Percentiles rank a stretch among this genome's conserved stretches.
phyloP scores from a whole-genome alignment of 2,888 invertebrate genomes.

The Bedellia somnulentella region DNA sequence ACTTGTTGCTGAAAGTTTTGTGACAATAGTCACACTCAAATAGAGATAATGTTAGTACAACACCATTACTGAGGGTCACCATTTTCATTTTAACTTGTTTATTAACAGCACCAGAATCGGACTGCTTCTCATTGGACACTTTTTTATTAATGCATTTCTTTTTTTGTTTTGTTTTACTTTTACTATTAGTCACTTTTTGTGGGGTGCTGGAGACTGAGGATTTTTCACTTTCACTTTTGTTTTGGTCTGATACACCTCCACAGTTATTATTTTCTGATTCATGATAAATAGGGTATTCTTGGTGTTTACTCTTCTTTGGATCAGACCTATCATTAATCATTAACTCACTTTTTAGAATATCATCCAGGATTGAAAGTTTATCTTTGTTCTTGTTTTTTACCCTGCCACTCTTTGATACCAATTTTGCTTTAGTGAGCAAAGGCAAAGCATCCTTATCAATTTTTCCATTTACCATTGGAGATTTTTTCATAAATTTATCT shows the following conservation, averaged over 20 bases:
- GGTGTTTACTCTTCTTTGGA: slow-evolving; percentile 5
- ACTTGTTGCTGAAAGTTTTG: slow-evolving; percentile 65
- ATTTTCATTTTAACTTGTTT: background rate
- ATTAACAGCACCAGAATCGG: background rate
- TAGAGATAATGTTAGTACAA: slow-evolving; percentile 16
- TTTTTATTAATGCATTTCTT: background rate
- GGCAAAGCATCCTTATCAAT: slow-evolving; percentile 7
- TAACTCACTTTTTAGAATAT: slow-evolving; percentile 36
- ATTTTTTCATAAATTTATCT: slow-evolving; percentile 14
- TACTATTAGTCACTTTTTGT: slow-evolving; percentile 7
- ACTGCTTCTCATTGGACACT: background rate
- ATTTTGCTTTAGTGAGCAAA: slow-evolving; percentile 7
- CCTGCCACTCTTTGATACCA: slow-evolving; percentile 20
- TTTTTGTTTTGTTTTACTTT: background rate
- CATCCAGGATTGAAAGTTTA: slow-evolving; percentile 25
- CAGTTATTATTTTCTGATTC: slow-evolving; percentile 46
- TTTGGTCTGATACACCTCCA: slow-evolving; percentile 31
- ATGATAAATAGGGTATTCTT: slow-evolving; percentile 9
- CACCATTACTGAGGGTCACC: slow-evolving; percentile 17
- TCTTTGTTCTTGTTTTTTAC: slow-evolving; percentile 20
- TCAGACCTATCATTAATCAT: slow-evolving; percentile 20
- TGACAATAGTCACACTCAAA: slow-evolving; percentile 64
- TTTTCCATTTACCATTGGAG: slow-evolving; percentile 7
- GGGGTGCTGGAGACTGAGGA: slow-evolving; percentile 6
- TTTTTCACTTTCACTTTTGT: slow-evolving; percentile 13